Evolutionary conservation across 2,113 vertebrate genomes (phyloP), one percentile per base, ranked within the genome.

Genomic region (Microtus montanus): DNA sequence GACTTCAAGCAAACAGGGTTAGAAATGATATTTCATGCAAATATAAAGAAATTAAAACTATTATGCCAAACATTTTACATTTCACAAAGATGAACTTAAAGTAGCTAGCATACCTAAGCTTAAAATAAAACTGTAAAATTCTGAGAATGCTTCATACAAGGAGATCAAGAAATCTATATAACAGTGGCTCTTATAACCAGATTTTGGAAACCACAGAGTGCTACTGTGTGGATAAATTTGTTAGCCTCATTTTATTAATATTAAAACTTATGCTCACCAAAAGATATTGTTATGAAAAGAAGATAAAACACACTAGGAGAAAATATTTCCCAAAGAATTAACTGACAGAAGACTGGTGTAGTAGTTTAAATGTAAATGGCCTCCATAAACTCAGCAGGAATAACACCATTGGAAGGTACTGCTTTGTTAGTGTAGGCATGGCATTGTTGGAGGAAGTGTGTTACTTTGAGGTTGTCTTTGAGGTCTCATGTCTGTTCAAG

Each of bases 401-500:
- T n/a, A 8, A 5, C 19, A 38, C 8, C 20, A 10, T 38, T 38
- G 17, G n/a, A 1, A 71, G 6, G 33, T 19, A 15, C 6, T 0
- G 17, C 15, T n/a, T n/a, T 71, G 33, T n/a, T 71, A 3, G 33
- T 8, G 17, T 19, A n/a, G 15, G 35, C 7, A 71, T n/a, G 70
- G n/a, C 7, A 22, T 73, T 22, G 8, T 22, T 38, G 70, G 19
- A 73, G n/a, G 17, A 73, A 38, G 19, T 73, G 17, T 71, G 19
- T 22, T n/a, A 73, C 3, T 73, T 3, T 73, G 19, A 73, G n/a
- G 35, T 20, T 8, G 7, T 3, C 35, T 71, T 38, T 71, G 35
- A 71, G 19, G 8, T 38, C 70, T 71, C 33, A 38, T 71, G 70
- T n/a, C 9, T 10, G 8, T 15, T 73, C 70, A 73, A 22, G 70